Evolutionary conservation across 1,140 invertebrate genomes (phyloP), one percentile per base, ranked within the genome.

Genomic region (Trypoxylus dichotomus): DNA sequence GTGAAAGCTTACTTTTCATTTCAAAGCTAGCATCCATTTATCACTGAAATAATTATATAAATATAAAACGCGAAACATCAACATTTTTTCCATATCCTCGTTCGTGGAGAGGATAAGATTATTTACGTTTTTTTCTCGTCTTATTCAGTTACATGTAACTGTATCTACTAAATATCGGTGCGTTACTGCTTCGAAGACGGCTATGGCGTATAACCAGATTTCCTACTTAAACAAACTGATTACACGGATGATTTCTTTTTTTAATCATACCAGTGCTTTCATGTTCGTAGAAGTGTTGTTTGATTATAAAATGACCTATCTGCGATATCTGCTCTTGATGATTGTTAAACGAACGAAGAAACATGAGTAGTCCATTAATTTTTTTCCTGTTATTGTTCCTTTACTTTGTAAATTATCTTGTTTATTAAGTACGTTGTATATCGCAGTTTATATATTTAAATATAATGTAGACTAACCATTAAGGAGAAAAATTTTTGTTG

Each of bases 221-320:
- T 29, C 60, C 21, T 68, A 68, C 60, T 68, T 68, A 68, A 19
- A 29, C 60, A 68, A 68, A 27, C 60, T 54, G 60, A 29, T 68
- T 25, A 21, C 24, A 24, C 60, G n/a, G 60, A 11, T 29, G 60
- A 68, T 25, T 68, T 68, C 58, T 19, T 2, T 60, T 60, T n/a
- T 60, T n/a, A 3, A 60, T 60, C 60, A 24, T 63, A 24, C 19
- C 43, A 13, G 2, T 10, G 19, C 19, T n/a, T 63, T 63, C 58
- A 2, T 2, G 58, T 63, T 63, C 58, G 8, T 27, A 10, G 19
- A 63, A n/a, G 3, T 63, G 25, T 27, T 63, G 58, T 63, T 19
- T 63, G 58, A 63, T 24, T 63, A 63, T 24, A 63, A 63, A 27
- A 63, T 8, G 19, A 58, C 6, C 58, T 63, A 63, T 63, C 19